Evolutionary conservation across 2,888 invertebrate species (phyloP).

Genomic region (Dasypogon diadema): DNA sequence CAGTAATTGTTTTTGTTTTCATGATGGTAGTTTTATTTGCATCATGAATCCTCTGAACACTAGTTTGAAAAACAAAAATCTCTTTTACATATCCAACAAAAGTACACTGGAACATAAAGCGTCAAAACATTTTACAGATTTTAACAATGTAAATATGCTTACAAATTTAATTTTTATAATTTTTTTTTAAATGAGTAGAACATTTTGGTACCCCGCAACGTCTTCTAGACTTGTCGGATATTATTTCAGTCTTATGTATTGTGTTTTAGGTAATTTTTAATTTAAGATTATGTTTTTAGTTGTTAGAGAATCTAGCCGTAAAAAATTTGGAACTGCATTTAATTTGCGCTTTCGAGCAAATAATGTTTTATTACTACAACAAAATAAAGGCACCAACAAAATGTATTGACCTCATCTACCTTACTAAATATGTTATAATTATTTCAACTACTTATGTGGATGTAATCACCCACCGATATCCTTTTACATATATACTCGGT

Average conservation of each 20-base stretch:
- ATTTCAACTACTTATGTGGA: not conserved
- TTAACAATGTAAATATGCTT: too few relatives aligned
- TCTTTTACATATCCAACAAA: too few relatives aligned
- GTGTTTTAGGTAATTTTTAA: not conserved
- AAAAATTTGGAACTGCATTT: not conserved
- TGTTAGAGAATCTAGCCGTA: not conserved
- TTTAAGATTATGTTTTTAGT: not conserved
- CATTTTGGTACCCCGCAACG: conserved; percentile 6
- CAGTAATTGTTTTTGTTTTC: too few relatives aligned
- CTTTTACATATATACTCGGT: not conserved
- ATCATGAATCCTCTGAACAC: too few relatives aligned
- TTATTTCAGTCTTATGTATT: conserved; percentile 32
- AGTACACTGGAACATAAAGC: too few relatives aligned
- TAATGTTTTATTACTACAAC: not conserved
- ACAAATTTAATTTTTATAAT: too few relatives aligned
- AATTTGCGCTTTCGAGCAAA: not conserved
- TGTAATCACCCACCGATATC: conserved; percentile 26
- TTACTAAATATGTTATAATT: conserved; percentile 12
- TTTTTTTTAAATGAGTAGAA: too few relatives aligned
- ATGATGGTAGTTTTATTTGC: too few relatives aligned
- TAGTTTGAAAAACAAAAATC: too few relatives aligned
- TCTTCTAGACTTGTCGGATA: conserved; percentile 7
- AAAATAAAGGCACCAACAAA: conserved; percentile 42
- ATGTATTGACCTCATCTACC: conserved; percentile 15
- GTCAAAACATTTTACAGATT: too few relatives aligned